Percentiles rank a stretch among this genome's conserved stretches.
These are phyloP conservation scores for Hylaeus anthracinus DNA, from an alignment of 1,140 invertebrate genomes.

Conservation along the genomic window DNA sequence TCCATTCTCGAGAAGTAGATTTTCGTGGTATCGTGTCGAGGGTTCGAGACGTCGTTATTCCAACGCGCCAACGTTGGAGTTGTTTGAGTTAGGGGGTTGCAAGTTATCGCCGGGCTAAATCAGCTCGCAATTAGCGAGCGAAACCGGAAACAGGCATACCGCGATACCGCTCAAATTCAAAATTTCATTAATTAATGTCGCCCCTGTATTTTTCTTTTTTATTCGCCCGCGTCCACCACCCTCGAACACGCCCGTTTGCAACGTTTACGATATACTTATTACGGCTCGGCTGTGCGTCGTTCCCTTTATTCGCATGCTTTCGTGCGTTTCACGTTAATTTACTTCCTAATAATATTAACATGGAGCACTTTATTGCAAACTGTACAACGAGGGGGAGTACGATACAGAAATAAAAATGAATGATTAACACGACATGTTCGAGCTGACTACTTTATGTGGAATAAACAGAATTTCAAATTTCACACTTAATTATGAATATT, in stretches of 20 bases:
- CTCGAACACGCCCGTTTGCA: not conserved
- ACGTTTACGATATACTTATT: slow-evolving; percentile 21
- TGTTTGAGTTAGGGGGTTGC: slow-evolving; percentile 48
- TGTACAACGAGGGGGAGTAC: too few relatives aligned
- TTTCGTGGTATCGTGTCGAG: slow-evolving; percentile 12
- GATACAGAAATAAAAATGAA: too few relatives aligned
- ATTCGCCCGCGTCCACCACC: not conserved
- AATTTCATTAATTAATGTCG: slow-evolving; percentile 70
- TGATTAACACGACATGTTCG: not conserved
- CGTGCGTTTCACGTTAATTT: not conserved
- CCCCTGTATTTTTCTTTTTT: slow-evolving; percentile 17
- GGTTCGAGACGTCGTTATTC: slow-evolving; percentile 46
- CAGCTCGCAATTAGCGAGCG: slow-evolving; percentile 63
- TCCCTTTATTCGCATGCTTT: not conserved
- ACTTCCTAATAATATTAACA: slow-evolving; percentile 5
- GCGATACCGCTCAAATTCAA: slow-evolving; percentile 65
- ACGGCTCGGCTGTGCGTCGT: not conserved
- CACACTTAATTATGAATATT: too few relatives aligned
- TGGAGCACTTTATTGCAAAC: not conserved
- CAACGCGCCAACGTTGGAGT: slow-evolving; percentile 40
- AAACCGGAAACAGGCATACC: slow-evolving; percentile 49
- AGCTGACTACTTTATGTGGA: too few relatives aligned
- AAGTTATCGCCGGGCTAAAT: slow-evolving; percentile 65
- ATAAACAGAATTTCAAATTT: too few relatives aligned
- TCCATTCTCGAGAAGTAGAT: too few relatives aligned